These are phyloP conservation scores for Oostethus manadensis DNA, from an alignment of 2,113 vertebrate species.

Conservation along the genomic window DNA sequence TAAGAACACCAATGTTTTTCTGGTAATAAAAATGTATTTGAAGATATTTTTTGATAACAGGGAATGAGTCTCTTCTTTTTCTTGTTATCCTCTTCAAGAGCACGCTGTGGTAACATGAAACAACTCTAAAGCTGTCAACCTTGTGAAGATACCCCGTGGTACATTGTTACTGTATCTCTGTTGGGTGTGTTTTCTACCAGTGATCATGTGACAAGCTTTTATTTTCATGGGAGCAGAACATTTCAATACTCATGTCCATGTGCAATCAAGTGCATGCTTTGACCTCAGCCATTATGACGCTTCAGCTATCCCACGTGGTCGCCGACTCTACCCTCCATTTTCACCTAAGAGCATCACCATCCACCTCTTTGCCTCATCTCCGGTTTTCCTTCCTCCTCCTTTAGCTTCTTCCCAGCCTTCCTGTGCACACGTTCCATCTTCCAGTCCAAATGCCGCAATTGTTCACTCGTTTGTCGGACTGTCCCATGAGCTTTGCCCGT, in stretches of 20 bases:
- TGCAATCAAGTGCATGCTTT: slow-evolving; percentile 8
- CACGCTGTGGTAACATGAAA: no score
- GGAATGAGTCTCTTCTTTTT: no score
- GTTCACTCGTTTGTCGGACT: slow-evolving; percentile 62
- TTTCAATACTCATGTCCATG: slow-evolving; percentile 23
- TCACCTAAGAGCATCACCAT: slow-evolving; percentile 51
- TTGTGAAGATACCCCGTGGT: no score
- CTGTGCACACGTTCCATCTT: slow-evolving; percentile 37
- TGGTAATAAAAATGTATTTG: no score
- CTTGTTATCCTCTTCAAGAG: no score
- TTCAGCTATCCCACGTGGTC: slow-evolving; percentile 53
- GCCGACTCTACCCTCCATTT: slow-evolving; percentile 52
- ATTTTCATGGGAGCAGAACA: neutral
- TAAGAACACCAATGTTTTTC: no score
- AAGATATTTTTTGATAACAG: no score
- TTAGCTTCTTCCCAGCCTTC: slow-evolving; percentile 6
- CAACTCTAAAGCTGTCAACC: no score
- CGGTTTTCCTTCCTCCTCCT: slow-evolving; percentile 16
- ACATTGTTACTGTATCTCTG: no score
- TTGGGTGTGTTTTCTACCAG: no score
- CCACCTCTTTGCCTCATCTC: slow-evolving; percentile 38
- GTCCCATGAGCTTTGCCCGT: slow-evolving; percentile 38
- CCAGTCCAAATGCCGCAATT: slow-evolving; percentile 60
- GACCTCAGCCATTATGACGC: slow-evolving; percentile 66
- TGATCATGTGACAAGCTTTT: no score